Conservation (phyloP, 2,113 vertebrate species). For the Panthera uncia region DNA sequence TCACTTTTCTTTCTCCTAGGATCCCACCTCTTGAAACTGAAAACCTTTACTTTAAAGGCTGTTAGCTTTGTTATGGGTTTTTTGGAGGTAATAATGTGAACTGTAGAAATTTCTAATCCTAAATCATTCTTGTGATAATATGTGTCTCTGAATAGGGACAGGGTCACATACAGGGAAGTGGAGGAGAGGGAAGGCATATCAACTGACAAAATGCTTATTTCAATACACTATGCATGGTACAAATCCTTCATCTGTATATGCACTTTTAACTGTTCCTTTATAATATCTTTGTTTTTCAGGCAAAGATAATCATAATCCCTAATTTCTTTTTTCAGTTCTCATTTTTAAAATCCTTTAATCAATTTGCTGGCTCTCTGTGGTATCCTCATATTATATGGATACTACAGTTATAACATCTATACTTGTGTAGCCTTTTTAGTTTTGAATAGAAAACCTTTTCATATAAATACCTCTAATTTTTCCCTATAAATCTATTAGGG, state of each 20-base stretch:
- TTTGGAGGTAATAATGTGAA: neutral
- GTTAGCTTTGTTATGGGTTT: neutral
- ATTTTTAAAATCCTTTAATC: neutral
- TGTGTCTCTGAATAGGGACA: neutral
- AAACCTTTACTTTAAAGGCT: neutral
- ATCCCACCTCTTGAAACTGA: neutral
- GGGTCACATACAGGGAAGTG: neutral
- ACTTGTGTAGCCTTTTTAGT: neutral
- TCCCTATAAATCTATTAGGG: neutral
- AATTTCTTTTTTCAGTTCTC: neutral
- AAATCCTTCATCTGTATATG: neutral
- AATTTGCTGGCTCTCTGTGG: neutral
- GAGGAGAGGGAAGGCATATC: neutral
- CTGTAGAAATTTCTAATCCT: neutral
- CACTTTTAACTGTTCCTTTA: neutral
- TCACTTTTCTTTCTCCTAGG: neutral
- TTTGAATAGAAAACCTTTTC: neutral
- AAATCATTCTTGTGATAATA: neutral
- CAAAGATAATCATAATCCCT: neutral
- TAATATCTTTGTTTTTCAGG: neutral
- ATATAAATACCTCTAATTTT: neutral
- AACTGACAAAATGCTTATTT: neutral
- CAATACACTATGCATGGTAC: neutral
- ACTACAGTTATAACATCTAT: neutral
- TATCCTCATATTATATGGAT: neutral